Base-by-base conservation (phyloP, 2,113 vertebrate species). In the Gymnarchus niloticus region DNA sequence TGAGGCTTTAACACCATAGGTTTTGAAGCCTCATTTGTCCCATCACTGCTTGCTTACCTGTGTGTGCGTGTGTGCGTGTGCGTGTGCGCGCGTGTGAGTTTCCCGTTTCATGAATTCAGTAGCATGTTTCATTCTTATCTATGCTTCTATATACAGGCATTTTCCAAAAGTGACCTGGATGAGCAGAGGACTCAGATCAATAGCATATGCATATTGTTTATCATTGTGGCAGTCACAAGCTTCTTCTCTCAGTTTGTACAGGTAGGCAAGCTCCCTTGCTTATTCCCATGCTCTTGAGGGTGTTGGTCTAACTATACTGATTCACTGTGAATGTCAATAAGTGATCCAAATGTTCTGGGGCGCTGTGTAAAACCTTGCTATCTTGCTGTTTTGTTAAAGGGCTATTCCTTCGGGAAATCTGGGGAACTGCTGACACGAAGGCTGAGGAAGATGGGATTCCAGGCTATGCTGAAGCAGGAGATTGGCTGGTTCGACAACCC, bases 401-500 rank as follows among this genome's bases (percentile, higher is more conserved):
- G 91, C 14, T 95, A 90, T 88, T 89, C 93, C 5, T 95, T 95
- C 89, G 93, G 93, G 10, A 95, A 94, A 56, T 95, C 95, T 84
- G 95, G 95, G 82, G 95, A 95, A 88, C 89, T 94, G 81, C 88
- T 95, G 81, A 95, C 95, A 6, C 91, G 93, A 10, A 92, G 94
- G 19, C 87, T 95, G 25, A 94, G 95, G 49, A 94, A 92, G 90
- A 21, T 92, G 48, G 94, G 93, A 61, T 95, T 95, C 87, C 91
- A 94, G 88, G 92, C 94, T 46, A 95, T 95, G 91, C 59, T 95
- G 49, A 92, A 4, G 49, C 94, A 95, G 85, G 94, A 95, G 83
- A 88, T 95, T 0, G 92, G 94, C 65, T 95, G 94, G 94, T 95
- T 95, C 85, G 94, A 95, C 86, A 88, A 95, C 86, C 90, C 91